Base-by-base conservation (phyloP, 2,888 invertebrate genomes). In the Venusia cambrica region DNA sequence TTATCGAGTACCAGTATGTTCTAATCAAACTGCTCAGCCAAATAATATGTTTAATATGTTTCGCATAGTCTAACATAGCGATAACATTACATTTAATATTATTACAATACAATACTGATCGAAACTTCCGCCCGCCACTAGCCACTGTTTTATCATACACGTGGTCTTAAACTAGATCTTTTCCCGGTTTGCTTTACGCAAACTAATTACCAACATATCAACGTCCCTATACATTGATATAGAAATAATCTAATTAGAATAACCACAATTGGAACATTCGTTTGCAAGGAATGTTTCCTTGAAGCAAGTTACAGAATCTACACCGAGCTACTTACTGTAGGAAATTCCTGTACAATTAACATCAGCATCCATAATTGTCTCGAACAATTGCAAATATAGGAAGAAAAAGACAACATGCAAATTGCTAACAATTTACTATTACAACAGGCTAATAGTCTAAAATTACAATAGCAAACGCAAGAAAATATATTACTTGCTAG, bases 111-210 rank as follows among this genome's bases (percentile, higher is more conserved):
- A 38, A 17, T 38, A 39, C 26, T 30, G 13, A 34, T 11, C 31
- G 24, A 51, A 29, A 51, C 52, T 62, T 63, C 68, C 60, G 52
- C 40, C 34, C 51, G 46, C 54, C 54, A 64, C 62, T 54, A 48
- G 52, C 57, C 51, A 49, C 32, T 38, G 25, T 27, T 55, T 71
- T 73, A 70, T 72, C 70, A 32, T 73, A 65, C 73, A 72, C 73
- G 72, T 64, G 72, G 49, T 41, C 26, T 42, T 51, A 55, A 71
- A 62, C 72, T 69, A 67, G 71, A 64, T 73, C 58, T 61, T 53
- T 62, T 59, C 51, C 57, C 52, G 43, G 47, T 56, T 37, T 43
- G 51, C 56, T 67, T 62, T 66, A 57, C 54, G 62, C 57, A 57
- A 48, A 61, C 64, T 63, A 64, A 65, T 68, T 67, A 66, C 40